phyloP scores from a whole-genome alignment of 2,888 invertebrate species.

The Limenitis camilla region DNA sequence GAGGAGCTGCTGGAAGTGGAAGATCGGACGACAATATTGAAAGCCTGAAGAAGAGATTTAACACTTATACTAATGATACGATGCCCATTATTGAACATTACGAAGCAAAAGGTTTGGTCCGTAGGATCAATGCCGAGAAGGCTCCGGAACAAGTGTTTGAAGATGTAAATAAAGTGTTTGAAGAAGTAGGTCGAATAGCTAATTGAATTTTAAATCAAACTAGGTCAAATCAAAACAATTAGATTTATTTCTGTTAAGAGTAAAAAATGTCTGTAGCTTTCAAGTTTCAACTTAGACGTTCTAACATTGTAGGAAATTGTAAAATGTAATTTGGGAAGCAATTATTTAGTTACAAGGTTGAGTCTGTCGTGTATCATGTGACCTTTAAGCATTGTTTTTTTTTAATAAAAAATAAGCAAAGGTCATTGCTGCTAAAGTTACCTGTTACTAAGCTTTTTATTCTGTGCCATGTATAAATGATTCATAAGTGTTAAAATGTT shows the following conservation, averaged over 20 bases:
- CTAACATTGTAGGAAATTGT: background rate
- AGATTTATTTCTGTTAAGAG: no score
- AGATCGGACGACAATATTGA: slow-evolving; percentile 95
- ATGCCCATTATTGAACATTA: slow-evolving; percentile 93
- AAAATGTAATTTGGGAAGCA: background rate
- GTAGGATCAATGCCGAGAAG: slow-evolving; percentile 82
- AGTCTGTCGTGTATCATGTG: slow-evolving; percentile 1
- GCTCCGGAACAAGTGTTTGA: slow-evolving; percentile 79
- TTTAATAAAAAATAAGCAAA: background rate
- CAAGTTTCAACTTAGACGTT: no score
- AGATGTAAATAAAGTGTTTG: slow-evolving; percentile 71
- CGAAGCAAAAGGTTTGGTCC: slow-evolving; percentile 79
- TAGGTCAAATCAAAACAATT: slow-evolving; percentile 28
- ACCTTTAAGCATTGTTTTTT: slow-evolving; percentile 8
- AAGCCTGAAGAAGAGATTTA: slow-evolving; percentile 88
- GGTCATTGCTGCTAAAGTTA: slow-evolving; percentile 7
- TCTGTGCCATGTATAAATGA: slow-evolving; percentile 3
- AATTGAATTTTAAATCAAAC: slow-evolving; percentile 33
- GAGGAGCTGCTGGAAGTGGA: slow-evolving; percentile 93
- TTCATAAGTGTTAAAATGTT: no score
- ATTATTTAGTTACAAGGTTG: slow-evolving; percentile 2
- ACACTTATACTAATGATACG: slow-evolving; percentile 89
- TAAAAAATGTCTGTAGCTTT: no score
- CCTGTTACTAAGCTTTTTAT: slow-evolving; percentile 4
- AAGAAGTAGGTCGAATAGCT: slow-evolving; percentile 41